phyloP scores from a whole-genome alignment of 2,797 vertebrate genomes.

The Harpagifer antarcticus region DNA sequence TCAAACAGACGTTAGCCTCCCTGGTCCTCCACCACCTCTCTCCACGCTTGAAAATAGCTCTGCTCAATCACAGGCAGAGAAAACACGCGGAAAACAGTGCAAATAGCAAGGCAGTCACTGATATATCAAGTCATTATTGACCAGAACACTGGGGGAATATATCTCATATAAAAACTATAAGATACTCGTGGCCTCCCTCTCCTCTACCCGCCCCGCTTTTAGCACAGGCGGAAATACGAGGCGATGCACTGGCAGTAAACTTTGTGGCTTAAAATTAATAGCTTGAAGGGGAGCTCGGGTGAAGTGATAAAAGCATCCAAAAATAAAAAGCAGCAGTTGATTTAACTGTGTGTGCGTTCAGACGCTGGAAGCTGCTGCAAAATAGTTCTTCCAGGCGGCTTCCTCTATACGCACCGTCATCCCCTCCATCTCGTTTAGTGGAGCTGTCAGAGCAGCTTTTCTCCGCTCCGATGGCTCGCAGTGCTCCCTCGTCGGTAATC shows the following conservation, averaged over 20 bases:
- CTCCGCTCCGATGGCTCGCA: constrained; percentile 25
- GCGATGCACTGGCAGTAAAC: constrained; percentile 83
- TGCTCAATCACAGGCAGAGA: constrained; percentile 86
- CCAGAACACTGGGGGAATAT: constrained; percentile 84
- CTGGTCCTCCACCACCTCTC: constrained; percentile 82
- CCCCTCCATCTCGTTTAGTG: constrained; percentile 56
- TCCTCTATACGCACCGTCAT: constrained; percentile 36
- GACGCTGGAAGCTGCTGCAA: constrained; percentile 40
- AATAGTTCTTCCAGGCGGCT: constrained; percentile 28
- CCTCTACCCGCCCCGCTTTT: constrained; percentile 61
- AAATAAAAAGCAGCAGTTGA: constrained; percentile 69
- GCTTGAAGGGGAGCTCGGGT: constrained; percentile 88
- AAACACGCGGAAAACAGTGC: constrained; percentile 87
- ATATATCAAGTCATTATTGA: constrained; percentile 90
- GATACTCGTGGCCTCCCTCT: constrained; percentile 76
- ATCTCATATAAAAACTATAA: constrained; percentile 91
- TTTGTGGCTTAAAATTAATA: constrained; percentile 92
- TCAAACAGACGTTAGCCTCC: constrained; percentile 93
- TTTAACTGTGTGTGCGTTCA: constrained; percentile 62
- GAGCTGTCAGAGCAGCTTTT: constrained; percentile 51
- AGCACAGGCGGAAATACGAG: constrained; percentile 65
- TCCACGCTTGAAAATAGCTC: constrained; percentile 83
- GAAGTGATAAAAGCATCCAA: constrained; percentile 75
- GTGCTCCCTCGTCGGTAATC: constrained; percentile 59
- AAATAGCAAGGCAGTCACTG: constrained; percentile 86